phyloP scores from a whole-genome alignment of 35 echinoderm and acorn worm species.

The Diadema setosum region DNA sequence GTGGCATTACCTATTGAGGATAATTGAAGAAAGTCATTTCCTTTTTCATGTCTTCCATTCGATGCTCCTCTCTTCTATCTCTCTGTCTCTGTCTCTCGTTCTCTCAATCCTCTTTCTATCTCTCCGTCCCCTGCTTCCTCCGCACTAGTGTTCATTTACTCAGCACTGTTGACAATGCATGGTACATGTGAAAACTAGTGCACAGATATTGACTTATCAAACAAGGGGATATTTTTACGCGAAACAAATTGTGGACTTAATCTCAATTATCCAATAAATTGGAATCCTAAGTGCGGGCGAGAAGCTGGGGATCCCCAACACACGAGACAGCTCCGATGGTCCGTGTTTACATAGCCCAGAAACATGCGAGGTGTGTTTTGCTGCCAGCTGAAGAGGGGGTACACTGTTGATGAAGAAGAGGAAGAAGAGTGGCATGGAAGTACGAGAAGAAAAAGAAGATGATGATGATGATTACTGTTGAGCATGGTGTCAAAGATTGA shows the following conservation, averaged over 20 bases:
- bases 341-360: background rate
- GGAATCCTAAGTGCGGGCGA: background rate
- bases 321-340: too few relatives aligned
- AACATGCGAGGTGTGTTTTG: too few relatives aligned
- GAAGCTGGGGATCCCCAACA: background rate
- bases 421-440: too few relatives aligned
- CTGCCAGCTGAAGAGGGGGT: too few relatives aligned
- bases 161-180: background rate
- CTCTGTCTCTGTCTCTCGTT: background rate
- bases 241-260: background rate
- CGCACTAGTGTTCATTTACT: background rate
- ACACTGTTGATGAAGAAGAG: too few relatives aligned
- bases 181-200: background rate
- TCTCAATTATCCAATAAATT: conserved; percentile 12
- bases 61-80: background rate
- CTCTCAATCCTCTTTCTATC: background rate
- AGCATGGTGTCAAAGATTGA: too few relatives aligned
- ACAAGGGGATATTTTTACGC: background rate
- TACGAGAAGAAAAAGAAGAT: too few relatives aligned
- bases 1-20: too few relatives aligned
- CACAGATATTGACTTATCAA: background rate
- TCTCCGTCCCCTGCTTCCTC: background rate
- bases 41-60: background rate
- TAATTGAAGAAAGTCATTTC: too few relatives aligned
- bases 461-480: too few relatives aligned